Evolutionary conservation across 2,797 vertebrate genomes (phyloP).

Genomic region (Tinamus major): DNA sequence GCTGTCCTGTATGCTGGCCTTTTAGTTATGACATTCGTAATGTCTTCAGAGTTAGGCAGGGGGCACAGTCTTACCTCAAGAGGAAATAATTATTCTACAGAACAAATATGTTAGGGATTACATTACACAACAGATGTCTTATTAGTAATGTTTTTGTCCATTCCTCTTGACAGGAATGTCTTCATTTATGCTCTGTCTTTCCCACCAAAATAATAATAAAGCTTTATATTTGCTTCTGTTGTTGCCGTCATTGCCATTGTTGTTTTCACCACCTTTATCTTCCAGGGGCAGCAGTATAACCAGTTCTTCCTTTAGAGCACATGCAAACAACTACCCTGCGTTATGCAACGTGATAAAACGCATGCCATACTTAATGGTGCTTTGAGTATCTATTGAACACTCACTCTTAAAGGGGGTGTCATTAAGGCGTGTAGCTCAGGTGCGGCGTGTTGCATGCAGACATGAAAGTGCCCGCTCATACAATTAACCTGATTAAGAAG

Average conservation of each 20-base stretch:
- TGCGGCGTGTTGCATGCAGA: background rate
- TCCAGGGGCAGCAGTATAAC: background rate
- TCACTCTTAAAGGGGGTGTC: background rate
- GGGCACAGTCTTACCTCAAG: background rate
- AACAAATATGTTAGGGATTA: background rate
- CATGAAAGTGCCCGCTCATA: background rate
- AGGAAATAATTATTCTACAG: background rate
- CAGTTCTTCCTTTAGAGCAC: background rate
- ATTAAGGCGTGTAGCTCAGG: background rate
- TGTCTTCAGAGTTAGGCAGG: background rate
- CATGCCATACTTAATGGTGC: background rate
- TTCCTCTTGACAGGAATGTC: background rate
- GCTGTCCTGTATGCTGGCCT: background rate
- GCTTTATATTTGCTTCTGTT: background rate
- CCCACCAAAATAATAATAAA: background rate
- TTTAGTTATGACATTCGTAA: background rate
- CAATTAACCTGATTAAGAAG: background rate
- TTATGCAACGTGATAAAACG: background rate
- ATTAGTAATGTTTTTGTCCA: background rate
- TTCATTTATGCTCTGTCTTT: background rate
- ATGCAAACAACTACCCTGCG: background rate
- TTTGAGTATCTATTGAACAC: background rate
- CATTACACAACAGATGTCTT: background rate
- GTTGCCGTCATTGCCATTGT: too few relatives aligned
- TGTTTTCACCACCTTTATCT: background rate